Evolutionary conservation across 2,797 vertebrate genomes (phyloP).

Genomic region (Premnoplex brunnescens): DNA sequence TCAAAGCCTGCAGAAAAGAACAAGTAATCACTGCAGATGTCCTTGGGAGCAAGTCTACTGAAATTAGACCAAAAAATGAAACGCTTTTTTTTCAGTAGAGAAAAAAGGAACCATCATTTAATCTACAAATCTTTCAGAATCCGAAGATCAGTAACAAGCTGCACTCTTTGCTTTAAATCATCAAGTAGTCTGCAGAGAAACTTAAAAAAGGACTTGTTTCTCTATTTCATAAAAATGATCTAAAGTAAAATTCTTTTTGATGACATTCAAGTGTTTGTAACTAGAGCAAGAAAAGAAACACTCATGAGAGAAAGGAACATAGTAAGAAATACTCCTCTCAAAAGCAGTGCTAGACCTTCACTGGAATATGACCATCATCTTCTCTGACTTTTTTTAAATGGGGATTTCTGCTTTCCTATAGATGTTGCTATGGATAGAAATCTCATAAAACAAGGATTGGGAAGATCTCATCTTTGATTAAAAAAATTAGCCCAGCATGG

Average conservation of each 20-base stretch:
- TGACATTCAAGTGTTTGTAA: not conserved
- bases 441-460: not conserved
- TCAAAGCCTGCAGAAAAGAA: not conserved
- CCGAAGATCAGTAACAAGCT: not conserved
- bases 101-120: not conserved
- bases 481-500: not conserved
- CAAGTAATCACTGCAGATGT: not conserved
- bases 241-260: not conserved
- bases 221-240: not conserved
- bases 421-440: not conserved
- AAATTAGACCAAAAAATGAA: not conserved
- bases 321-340: not conserved
- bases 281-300: not conserved
- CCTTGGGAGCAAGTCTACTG: not conserved
- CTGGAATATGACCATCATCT: not conserved
- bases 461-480: not conserved
- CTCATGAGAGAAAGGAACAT: not conserved
- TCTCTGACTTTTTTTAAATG: not conserved
- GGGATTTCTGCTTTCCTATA: not conserved
- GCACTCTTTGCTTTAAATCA: not conserved
- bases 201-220: not conserved
- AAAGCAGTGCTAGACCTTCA: not conserved
- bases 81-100: not conserved
- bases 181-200: not conserved
- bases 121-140: not conserved